These are phyloP conservation scores for Otolemur garnettii DNA, from an alignment of 2,113 vertebrate species.

Conservation along the genomic window DNA sequence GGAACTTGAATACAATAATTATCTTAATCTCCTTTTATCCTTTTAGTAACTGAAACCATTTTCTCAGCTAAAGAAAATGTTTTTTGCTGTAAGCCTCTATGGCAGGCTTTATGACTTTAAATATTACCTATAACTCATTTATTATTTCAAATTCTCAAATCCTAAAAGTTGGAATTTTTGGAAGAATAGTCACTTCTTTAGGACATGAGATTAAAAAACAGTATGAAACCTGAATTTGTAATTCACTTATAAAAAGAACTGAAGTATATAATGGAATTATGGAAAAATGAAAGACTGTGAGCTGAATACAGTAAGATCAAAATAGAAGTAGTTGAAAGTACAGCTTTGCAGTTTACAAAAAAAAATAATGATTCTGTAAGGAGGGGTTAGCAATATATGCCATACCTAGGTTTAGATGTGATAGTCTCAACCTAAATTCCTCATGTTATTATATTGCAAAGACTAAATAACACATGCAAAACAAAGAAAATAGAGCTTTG, in stretches of 20 bases:
- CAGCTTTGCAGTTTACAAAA: background rate
- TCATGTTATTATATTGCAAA: background rate
- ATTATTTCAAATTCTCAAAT: slow-evolving; percentile 44
- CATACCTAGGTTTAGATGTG: background rate
- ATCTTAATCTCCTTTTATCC: background rate
- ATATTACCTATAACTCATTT: background rate
- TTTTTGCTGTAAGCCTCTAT: background rate
- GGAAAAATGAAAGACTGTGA: background rate
- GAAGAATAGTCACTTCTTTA: background rate
- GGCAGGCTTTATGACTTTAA: background rate
- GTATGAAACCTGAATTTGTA: background rate
- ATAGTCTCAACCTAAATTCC: background rate
- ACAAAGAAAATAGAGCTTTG: background rate
- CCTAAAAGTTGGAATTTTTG: background rate
- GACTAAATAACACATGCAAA: background rate
- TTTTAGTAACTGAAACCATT: background rate
- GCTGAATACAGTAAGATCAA: background rate
- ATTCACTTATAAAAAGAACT: background rate
- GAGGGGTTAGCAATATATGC: background rate
- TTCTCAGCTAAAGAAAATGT: background rate
- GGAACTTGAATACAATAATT: slow-evolving; percentile 2
- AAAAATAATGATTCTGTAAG: background rate
- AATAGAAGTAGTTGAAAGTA: background rate
- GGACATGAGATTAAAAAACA: background rate
- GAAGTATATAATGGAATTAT: background rate